Percentiles rank a stretch among this genome's conserved stretches.
Evolutionary conservation across 2,113 vertebrate genomes (phyloP).

Genomic region (Bothrops jararaca): DNA sequence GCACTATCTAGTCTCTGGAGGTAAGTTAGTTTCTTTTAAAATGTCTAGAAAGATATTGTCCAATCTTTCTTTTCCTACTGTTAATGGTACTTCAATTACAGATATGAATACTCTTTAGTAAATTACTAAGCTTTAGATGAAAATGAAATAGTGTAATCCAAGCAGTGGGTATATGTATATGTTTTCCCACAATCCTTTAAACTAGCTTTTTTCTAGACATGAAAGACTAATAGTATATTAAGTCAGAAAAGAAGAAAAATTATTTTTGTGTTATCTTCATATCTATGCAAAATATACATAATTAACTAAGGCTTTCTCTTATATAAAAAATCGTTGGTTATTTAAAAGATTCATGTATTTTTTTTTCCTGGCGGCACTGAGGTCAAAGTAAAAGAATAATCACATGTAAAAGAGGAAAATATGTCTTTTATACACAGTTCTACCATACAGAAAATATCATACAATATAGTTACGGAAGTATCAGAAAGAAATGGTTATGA

Average conservation of each 20-base stretch:
- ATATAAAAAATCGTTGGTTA: not conserved
- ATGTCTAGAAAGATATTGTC: not conserved
- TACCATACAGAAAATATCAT: not conserved
- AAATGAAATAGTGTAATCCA: not conserved
- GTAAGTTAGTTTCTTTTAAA: slow-evolving; percentile 7
- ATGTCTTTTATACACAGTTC: not conserved
- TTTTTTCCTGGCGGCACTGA: not conserved
- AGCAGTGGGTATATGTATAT: not conserved
- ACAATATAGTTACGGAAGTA: not conserved
- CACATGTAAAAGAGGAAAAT: not conserved
- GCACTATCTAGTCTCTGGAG: slow-evolving; percentile 36
- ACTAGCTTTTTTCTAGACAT: not conserved
- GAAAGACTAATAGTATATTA: not conserved
- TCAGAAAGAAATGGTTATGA: not conserved
- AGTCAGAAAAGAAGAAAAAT: not conserved
- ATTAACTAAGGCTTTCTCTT: not conserved
- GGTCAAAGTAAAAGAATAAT: not conserved
- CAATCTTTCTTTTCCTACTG: not conserved
- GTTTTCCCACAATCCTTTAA: not conserved
- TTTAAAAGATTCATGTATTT: not conserved
- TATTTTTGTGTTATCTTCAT: not conserved
- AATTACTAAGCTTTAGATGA: not conserved
- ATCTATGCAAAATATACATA: not conserved
- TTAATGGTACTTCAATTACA: not conserved
- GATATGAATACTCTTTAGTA: not conserved